Evolutionary conservation across 2,113 vertebrate species (phyloP), one percentile per base, ranked within the genome.

Genomic region (Haplochromis vanheusdeni): DNA sequence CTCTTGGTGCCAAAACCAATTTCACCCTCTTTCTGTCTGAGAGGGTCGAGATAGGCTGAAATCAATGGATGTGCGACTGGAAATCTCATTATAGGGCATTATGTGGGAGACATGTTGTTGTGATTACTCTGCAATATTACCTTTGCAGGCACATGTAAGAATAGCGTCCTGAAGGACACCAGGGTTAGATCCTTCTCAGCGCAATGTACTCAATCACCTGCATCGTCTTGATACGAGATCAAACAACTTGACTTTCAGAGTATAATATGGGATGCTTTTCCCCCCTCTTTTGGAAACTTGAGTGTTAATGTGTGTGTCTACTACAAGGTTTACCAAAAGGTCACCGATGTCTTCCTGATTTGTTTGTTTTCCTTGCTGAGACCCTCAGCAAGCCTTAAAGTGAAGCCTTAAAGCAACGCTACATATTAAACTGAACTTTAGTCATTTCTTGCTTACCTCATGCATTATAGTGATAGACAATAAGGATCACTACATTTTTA

Each of bases 201-300:
- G 31, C 26, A 14, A 82, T 80, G 58, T 79, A 88, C 90, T 93
- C 84, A 89, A 89, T 91, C 88, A 85, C 79, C 51, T 21, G 6
- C n/a, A 84, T 58, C 49, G 21, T 81, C 88, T 91, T 65, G 4
- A 73, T 55, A 28, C 19, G 14, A 79, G 79, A 92, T 90, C 89
- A 93, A 93, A 91, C 88, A 90, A 84, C 91, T 93, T 94, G 92
- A 94, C 94, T 93, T 93, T 93, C 91, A 91, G 17, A 73, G 31
- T 52, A 42, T 58, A 82, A 89, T 82, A 80, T 47, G n/a, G 9
- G 23, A 80, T 51, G 2, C 2, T 77, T 51, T 8, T 65, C 19
- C 1, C 6, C 6, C n/a, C 6, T 23, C 77, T 83, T 62, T 79
- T 86, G 83, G 33, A 42, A 45, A 58, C 47, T 65, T 12, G 16